phyloP scores from a whole-genome alignment of 37 sponge, comb jelly and placozoan genomes.

The Hormiphora californensis region DNA sequence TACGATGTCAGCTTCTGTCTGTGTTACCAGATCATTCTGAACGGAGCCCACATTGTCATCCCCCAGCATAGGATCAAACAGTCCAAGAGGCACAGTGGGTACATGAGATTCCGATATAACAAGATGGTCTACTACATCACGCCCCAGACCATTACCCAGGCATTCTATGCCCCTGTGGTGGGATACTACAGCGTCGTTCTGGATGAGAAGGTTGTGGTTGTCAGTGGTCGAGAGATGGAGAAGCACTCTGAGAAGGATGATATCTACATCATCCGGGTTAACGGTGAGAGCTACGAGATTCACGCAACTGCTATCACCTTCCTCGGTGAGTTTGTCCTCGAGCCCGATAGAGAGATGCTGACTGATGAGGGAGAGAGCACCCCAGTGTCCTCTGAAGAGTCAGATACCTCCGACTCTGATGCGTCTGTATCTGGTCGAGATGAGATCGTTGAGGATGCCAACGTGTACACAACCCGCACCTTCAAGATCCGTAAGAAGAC shows the following conservation, averaged over 20 bases:
- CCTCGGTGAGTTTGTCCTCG: not conserved
- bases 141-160: conserved; percentile 9
- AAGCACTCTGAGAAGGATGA: conserved; percentile 7
- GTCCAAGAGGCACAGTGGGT: conserved; percentile 5
- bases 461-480: conserved; percentile 1
- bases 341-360: conserved; percentile 1
- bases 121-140: conserved; percentile 40
- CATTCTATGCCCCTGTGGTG: conserved; percentile 22
- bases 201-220: conserved; percentile 36
- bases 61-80: conserved; percentile 28
- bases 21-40: conserved; percentile 28
- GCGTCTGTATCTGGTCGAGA: conserved; percentile 3
- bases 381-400: not conserved
- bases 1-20: conserved; percentile 27
- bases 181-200: conserved; percentile 19
- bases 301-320: not conserved
- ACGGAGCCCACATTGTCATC: conserved; percentile 2
- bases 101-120: not conserved
- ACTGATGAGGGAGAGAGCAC: conserved; percentile 8
- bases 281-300: not conserved
- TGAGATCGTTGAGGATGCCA: conserved; percentile 18
- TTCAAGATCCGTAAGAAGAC: not conserved
- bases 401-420: conserved; percentile 18
- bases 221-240: conserved; percentile 4
- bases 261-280: not conserved